Evolutionary conservation across 2,797 vertebrate genomes (phyloP).

Genomic region (Hydrocynus forskahlii): DNA sequence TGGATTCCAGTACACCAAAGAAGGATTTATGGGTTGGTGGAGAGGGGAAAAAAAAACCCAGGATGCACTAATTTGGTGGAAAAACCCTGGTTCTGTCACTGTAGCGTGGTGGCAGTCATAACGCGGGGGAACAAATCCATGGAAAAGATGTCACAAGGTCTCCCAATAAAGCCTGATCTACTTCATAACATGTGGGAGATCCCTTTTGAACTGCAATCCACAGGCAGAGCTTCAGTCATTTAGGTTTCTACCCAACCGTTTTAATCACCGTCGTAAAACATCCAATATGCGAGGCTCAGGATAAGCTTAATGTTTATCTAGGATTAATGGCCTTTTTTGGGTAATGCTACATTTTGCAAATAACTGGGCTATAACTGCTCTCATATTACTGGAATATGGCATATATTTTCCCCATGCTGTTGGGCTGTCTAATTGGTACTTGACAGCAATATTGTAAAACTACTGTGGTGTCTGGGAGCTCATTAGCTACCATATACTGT

Average conservation of each 20-base stretch:
- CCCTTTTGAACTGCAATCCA: conserved; percentile 56
- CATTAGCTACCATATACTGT: conserved; percentile 26
- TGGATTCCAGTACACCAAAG: conserved; percentile 43
- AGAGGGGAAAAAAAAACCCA: conserved; percentile 20
- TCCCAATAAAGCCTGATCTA: conserved; percentile 59
- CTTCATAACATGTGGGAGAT: conserved; percentile 61
- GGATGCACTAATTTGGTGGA: conserved; percentile 58
- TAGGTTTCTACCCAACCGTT: conserved; percentile 55
- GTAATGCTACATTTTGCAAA: conserved; percentile 36
- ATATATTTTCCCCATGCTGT: conserved; percentile 42
- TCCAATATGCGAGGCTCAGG: conserved; percentile 45
- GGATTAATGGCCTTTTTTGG: conserved; percentile 52
- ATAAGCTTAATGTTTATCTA: conserved; percentile 53
- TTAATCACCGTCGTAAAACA: conserved; percentile 61
- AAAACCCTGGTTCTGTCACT: conserved; percentile 55
- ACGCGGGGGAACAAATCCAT: conserved; percentile 50
- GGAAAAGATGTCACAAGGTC: conserved; percentile 66
- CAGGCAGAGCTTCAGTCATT: conserved; percentile 49
- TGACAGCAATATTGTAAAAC: conserved; percentile 32
- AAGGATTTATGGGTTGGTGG: conserved; percentile 48
- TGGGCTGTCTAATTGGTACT: conserved; percentile 42
- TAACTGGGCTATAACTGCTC: conserved; percentile 42
- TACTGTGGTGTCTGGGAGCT: conserved; percentile 43
- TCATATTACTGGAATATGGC: conserved; percentile 37
- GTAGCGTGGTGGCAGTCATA: conserved; percentile 51